A percentile compares a stretch with the other conserved stretches of the same genome.
Conservation (phyloP, 2,113 vertebrate species). For the Psephotus haematonotus region DNA sequence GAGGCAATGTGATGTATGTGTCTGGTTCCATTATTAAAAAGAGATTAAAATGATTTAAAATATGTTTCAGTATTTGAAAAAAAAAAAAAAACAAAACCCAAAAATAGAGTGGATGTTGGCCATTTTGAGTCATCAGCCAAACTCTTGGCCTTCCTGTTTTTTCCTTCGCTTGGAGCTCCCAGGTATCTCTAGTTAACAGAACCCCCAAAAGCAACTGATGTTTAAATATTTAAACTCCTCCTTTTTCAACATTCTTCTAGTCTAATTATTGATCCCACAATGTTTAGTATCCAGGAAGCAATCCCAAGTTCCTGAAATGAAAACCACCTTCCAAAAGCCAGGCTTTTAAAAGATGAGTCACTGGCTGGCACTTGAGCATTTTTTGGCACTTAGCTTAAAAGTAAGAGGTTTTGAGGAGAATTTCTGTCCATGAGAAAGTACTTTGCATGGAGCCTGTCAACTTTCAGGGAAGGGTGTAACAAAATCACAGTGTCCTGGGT, state of each 20-base stretch:
- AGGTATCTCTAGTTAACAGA: background rate
- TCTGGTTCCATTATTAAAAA: slow-evolving; percentile 49
- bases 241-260: slow-evolving; percentile 48
- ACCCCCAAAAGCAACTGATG: background rate
- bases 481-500: background rate
- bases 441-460: slow-evolving; percentile 28
- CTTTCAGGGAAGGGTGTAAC: slow-evolving; percentile 11
- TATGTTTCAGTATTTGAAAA: background rate
- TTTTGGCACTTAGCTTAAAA: slow-evolving; percentile 60
- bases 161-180: background rate
- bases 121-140: slow-evolving; percentile 21
- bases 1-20: slow-evolving; percentile 29
- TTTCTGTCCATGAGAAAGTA: slow-evolving; percentile 57
- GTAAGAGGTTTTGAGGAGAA: slow-evolving; percentile 58
- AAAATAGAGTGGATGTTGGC: background rate
- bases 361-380: slow-evolving; percentile 52
- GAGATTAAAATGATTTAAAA: slow-evolving; percentile 16
- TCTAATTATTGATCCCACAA: slow-evolving; percentile 61
- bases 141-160: background rate
- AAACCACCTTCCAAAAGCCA: slow-evolving; percentile 62
- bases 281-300: slow-evolving; percentile 74
- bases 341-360: slow-evolving; percentile 69
- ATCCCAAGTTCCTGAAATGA: slow-evolving; percentile 69
- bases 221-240: slow-evolving; percentile 49
- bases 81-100: background rate